Percentiles rank a stretch among this genome's conserved stretches.
phyloP scores from a whole-genome alignment of 2,113 vertebrate genomes.

The Dryoscopus gambensis region DNA sequence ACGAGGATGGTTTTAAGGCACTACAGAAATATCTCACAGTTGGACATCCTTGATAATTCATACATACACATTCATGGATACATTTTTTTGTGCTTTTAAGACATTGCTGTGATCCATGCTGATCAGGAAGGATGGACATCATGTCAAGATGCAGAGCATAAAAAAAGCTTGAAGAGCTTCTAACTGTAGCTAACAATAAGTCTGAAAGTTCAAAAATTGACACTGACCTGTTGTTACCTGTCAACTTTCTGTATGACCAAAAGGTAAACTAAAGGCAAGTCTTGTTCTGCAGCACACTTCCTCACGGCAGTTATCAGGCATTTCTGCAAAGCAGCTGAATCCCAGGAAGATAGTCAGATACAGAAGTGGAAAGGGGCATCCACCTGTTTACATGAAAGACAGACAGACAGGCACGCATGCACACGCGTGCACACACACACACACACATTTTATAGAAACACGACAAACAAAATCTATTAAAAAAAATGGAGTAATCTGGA shows the following conservation, averaged over 20 bases:
- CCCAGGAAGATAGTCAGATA: neutral
- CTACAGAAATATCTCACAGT: neutral
- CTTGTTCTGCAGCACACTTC: neutral
- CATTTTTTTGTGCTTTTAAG: conserved; percentile 10
- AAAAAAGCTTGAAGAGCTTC: neutral
- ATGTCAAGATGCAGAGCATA: neutral
- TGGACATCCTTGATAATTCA: neutral
- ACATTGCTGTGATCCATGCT: neutral
- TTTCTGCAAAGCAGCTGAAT: neutral
- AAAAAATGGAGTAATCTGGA: neutral
- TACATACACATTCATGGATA: neutral
- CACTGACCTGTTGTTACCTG: neutral
- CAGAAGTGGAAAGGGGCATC: neutral
- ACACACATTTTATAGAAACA: neutral
- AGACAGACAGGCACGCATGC: neutral
- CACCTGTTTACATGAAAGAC: neutral
- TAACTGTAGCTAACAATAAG: neutral
- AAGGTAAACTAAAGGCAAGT: neutral
- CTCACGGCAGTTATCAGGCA: neutral
- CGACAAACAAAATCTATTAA: neutral
- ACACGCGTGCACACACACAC: too few relatives aligned
- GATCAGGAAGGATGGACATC: neutral
- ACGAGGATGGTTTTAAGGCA: neutral
- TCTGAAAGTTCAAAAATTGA: neutral
- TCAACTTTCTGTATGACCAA: neutral